Base-by-base conservation (phyloP, 2,113 vertebrate genomes). In the Tenrec ecaudatus region DNA sequence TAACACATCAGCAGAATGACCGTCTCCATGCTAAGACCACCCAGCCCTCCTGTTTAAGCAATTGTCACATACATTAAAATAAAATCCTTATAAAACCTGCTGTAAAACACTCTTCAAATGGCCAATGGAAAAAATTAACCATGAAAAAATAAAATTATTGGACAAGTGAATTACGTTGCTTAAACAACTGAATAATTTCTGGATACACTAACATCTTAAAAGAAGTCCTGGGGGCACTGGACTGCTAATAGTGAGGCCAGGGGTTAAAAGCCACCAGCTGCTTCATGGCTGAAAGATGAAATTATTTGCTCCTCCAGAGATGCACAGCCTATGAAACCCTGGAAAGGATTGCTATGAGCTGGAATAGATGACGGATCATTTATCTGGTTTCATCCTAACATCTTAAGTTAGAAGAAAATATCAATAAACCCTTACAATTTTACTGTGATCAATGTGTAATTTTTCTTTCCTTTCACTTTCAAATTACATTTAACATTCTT, bases 401-500 rank as follows among this genome's bases (percentile, higher is more conserved):
- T 75, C 40, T 75, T 78, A 83, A 84, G 12, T 53, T 5, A 88
- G 11, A 93, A 57, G 33, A 60, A 93, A 89, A 64, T 75, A 79
- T 90, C 29, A 80, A 0, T 93, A 87, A 84, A 31, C 82, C 22
- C 25, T 92, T 36, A 77, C 1, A 82, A 91, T 22, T 69, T 23
- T 1, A 86, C 20, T 23, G 81, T 58, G 25, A 66, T 82, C 84
- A 53, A 0, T 80, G 36, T 68, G 31, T 36, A 15, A 77, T 23
- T 81, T 75, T 82, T 66, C 62, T 86, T 86, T 53, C 31, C 58
- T 85, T 81, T 58, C n/a, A 38, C 11, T 69, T 84, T 71, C 78
- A 93, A 87, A 92, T 33, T 64, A 87, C 82, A 93, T 31, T 38
- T 82, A 89, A 69, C 64, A 77, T 53, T 40, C 40, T 33, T 78